Percentiles rank a stretch among this genome's conserved stretches.
phyloP scores from a whole-genome alignment of 2,797 vertebrate species.

The Odontamblyopus rebecca region DNA sequence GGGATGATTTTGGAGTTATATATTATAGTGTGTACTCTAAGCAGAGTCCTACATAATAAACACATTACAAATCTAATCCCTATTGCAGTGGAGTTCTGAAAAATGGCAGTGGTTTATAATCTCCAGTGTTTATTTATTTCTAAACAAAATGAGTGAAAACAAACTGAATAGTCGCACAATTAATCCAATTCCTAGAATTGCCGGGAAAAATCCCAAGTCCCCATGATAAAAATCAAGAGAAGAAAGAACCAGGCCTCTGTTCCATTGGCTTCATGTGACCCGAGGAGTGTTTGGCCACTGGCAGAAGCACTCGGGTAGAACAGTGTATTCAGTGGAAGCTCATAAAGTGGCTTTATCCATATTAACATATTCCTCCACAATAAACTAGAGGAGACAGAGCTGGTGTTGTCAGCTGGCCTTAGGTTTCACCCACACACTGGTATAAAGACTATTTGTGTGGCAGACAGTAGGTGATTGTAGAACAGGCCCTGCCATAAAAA shows the following conservation, averaged over 20 bases:
- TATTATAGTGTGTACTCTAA: no score
- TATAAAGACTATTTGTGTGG: conserved; percentile 56
- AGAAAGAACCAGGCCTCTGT: conserved; percentile 19
- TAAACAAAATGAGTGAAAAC: background rate
- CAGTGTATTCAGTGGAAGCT: conserved; percentile 35
- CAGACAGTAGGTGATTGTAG: conserved; percentile 57
- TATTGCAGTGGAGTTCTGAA: background rate
- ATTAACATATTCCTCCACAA: conserved; percentile 63
- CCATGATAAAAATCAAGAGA: conserved; percentile 33
- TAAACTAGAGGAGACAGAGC: conserved; percentile 48
- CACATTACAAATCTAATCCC: no score
- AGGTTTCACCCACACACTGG: conserved; percentile 31
- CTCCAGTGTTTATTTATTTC: no score
- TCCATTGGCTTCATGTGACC: conserved; percentile 50
- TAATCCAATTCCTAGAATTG: conserved; percentile 3
- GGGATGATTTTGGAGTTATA: no score
- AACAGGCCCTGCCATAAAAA: conserved; percentile 1
- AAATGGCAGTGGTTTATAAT: no score
- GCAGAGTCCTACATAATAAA: no score
- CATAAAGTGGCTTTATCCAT: conserved; percentile 53
- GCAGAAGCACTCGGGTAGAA: conserved; percentile 14
- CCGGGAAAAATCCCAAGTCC: conserved; percentile 11
- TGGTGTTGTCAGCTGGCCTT: conserved; percentile 37
- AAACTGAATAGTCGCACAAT: background rate
- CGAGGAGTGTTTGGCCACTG: conserved; percentile 29